Base-by-base conservation (phyloP, 2,113 vertebrate species). In the Dasyprocta punctata region DNA sequence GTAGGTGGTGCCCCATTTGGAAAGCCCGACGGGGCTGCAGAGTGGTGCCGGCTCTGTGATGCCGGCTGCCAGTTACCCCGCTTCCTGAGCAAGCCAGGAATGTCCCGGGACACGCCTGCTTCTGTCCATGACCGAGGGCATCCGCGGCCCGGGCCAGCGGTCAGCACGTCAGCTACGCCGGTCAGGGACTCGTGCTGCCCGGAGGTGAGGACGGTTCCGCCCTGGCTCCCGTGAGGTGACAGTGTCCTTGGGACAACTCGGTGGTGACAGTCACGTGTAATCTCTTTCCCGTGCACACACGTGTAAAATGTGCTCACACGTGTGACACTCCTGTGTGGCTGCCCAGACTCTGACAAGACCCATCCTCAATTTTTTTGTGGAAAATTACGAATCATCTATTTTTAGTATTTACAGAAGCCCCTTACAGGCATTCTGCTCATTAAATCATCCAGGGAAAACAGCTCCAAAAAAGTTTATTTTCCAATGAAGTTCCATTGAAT, bases 361-460 rank as follows among this genome's bases (percentile, higher is more conserved):
- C 7, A 26, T 44, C 36, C 11, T 22, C 6, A 85, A 16, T n/a
- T 75, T 28, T 52, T 93, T n/a, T 28, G 52, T 44, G 54, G 24
- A 82, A 71, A 71, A 75, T 61, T 86, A 65, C 80, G 7, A 93
- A 75, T 88, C 24, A 47, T 16, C 63, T 91, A 83, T 54, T 86
- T 95, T 93, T 58, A 52, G 54, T 17, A 44, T 87, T 61, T 92
- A 90, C 41, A 63, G 89, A 92, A 60, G 38, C n/a, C 63, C 78
- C 89, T 96, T 69, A 44, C 33, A 92, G 69, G 28, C 77, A 86
- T 67, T 89, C 24, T 3, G 52, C 44, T 89, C 80, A 36, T 91
- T 93, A 77, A 82, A 75, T 97, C 89, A 96, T 26, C 73, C 52
- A 80, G 41, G 85, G 92, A 94, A 78, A 13, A 44, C 80, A 16